Conservation (phyloP, 2,797 vertebrate species). For the Synaphobranchus kaupii region DNA sequence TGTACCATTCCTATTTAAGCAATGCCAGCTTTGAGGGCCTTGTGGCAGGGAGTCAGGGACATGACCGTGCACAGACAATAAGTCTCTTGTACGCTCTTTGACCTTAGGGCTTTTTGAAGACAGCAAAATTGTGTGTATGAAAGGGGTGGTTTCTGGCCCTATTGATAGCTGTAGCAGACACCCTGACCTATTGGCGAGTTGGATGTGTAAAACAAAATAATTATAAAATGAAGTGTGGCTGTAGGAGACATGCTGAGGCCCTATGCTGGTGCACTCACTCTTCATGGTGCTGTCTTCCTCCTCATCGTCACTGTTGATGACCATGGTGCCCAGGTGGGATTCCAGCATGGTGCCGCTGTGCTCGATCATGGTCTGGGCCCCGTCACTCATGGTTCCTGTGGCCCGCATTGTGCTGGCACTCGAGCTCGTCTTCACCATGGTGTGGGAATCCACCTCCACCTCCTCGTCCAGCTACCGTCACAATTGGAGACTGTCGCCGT, state of each 20-base stretch:
- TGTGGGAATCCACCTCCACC: constrained; percentile 92
- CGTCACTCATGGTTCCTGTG: constrained; percentile 93
- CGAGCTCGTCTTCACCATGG: constrained; percentile 94
- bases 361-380: constrained; percentile 97
- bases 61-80: not conserved
- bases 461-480: constrained; percentile 88
- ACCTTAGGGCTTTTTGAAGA: not conserved
- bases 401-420: constrained; percentile 93
- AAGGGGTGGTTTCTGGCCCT: too few relatives aligned
- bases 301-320: constrained; percentile 97
- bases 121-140: not conserved
- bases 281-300: constrained; percentile 95
- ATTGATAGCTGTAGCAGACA: not conserved
- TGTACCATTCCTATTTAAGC: not conserved
- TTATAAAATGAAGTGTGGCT: not conserved
- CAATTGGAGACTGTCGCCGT: constrained; percentile 16
- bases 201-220: not conserved
- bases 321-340: constrained; percentile 95
- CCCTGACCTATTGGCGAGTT: not conserved
- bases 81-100: not conserved
- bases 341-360: constrained; percentile 94
- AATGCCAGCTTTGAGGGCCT: not conserved
- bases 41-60: not conserved
- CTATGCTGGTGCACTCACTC: constrained; percentile 71
- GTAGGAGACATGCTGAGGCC: not conserved